Percentiles rank a stretch among this genome's conserved stretches.
Conservation (phyloP, 1,140 invertebrate genomes). For the Rhopalosiphum padi region DNA sequence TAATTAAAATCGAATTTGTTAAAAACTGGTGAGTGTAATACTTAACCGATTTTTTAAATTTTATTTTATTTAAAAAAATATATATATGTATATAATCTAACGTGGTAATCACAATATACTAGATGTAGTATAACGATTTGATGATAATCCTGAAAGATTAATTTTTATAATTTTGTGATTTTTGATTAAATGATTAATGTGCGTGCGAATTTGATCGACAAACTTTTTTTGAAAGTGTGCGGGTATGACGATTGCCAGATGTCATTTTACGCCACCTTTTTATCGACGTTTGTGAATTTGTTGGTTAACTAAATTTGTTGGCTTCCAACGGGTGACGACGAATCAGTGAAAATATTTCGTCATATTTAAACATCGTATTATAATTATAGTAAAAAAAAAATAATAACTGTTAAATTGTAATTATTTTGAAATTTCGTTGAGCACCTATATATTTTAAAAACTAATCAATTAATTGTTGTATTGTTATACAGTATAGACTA, state of each 20-base stretch:
- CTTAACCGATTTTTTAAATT: too few relatives aligned
- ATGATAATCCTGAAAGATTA: not conserved
- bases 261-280: not conserved
- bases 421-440: not conserved
- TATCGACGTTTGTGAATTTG: not conserved
- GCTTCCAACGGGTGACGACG: not conserved
- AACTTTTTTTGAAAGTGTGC: not conserved
- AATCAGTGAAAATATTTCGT: not conserved
- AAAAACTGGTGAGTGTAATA: not conserved
- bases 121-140: not conserved
- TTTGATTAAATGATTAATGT: not conserved
- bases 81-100: too few relatives aligned
- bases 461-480: not conserved
- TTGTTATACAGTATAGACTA: not conserved
- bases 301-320: not conserved
- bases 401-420: not conserved
- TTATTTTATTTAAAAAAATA: not conserved
- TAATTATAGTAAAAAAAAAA: not conserved
- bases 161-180: not conserved
- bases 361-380: not conserved
- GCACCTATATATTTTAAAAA: not conserved
- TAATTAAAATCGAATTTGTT: not conserved
- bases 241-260: not conserved
- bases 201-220: not conserved
- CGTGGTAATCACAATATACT: too few relatives aligned